Conservation (phyloP, 2,113 vertebrate genomes). For the Motacilla alba region DNA sequence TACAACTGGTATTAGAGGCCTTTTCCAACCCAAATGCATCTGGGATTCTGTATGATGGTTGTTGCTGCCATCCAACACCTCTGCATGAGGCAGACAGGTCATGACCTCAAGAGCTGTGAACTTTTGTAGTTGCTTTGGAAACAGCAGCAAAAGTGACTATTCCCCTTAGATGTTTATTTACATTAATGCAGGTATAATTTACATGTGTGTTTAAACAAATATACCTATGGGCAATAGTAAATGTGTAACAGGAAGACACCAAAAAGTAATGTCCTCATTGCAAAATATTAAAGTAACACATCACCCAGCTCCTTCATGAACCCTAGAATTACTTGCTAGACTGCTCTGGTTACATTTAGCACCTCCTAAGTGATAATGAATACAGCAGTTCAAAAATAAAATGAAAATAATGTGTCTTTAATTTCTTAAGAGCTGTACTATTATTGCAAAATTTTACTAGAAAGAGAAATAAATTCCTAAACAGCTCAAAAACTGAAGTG, state of each 20-base stretch:
- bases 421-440: neutral
- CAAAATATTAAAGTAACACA: neutral
- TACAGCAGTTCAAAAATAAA: neutral
- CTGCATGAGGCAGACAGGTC: neutral
- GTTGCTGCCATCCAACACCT: neutral
- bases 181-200: neutral
- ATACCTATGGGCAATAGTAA: neutral
- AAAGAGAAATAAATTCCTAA: neutral
- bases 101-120: neutral
- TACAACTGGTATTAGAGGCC: neutral
- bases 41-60: neutral
- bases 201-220: neutral
- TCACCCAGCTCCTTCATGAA: neutral
- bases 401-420: neutral
- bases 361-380: neutral
- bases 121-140: neutral
- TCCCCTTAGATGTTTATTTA: neutral
- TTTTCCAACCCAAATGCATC: neutral
- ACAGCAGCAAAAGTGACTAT: neutral
- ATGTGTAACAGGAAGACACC: neutral
- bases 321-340: neutral
- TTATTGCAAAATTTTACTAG: neutral
- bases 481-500: neutral
- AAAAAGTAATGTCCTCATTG: neutral
- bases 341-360: neutral